phyloP scores from a whole-genome alignment of 2,797 vertebrate species.

The Chanos chanos region DNA sequence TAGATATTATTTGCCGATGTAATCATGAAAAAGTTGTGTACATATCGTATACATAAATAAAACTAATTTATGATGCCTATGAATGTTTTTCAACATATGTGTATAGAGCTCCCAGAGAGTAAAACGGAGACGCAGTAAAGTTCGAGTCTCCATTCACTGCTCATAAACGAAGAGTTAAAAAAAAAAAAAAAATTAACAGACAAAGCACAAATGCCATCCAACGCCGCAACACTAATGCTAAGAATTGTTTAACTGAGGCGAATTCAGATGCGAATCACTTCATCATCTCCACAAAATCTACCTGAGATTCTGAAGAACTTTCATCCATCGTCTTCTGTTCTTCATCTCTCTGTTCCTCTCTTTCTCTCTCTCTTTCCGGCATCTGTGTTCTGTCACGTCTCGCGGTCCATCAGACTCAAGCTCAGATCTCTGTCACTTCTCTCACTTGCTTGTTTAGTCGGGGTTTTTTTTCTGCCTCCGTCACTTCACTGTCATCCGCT shows the following conservation, averaged over 20 bases:
- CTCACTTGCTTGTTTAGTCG: conserved; percentile 21
- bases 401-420: conserved; percentile 32
- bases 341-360: too few species aligned
- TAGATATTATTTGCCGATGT: too few species aligned
- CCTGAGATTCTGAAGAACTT: conserved; percentile 56
- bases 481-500: conserved; percentile 57
- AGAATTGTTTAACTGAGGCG: too few species aligned
- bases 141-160: too few species aligned
- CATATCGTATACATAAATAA: not conserved
- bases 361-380: not conserved
- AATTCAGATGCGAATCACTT: not conserved
- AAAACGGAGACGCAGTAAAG: too few species aligned
- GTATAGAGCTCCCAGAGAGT: too few species aligned
- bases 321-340: conserved; percentile 54
- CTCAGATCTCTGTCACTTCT: conserved; percentile 25
- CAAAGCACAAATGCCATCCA: too few species aligned
- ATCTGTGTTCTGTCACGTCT: conserved; percentile 34
- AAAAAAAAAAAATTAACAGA: too few species aligned
- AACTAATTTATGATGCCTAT: too few species aligned
- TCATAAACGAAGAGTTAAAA: too few species aligned
- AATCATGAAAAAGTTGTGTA: not conserved
- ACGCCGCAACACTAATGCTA: too few species aligned
- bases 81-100: too few species aligned
- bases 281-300: conserved; percentile 40
- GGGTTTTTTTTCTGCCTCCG: conserved; percentile 30